phyloP scores from a whole-genome alignment of 1,140 invertebrate species.

The Anastrepha obliqua region DNA sequence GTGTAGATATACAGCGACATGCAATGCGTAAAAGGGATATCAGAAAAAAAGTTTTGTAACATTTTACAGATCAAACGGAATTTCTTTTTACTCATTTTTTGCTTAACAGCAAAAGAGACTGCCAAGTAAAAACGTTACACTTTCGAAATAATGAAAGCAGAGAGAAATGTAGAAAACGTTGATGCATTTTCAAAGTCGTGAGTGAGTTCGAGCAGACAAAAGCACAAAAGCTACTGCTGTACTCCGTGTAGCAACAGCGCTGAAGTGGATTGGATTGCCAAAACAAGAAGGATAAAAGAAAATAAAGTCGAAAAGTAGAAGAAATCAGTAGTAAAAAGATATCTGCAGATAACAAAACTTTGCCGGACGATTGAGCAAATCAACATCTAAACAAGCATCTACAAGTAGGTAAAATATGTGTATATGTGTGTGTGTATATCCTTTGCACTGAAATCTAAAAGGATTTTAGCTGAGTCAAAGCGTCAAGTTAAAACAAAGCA shows the following conservation, averaged over 20 bases:
- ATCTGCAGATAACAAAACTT: slow-evolving; percentile 24
- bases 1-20: not conserved
- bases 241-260: not conserved
- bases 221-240: not conserved
- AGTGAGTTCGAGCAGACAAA: not conserved
- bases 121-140: slow-evolving; percentile 10
- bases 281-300: not conserved
- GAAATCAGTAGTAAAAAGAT: not conserved
- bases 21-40: not conserved
- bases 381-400: not conserved
- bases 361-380: slow-evolving; percentile 20
- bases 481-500: slow-evolving; percentile 13
- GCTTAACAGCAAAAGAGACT: not conserved
- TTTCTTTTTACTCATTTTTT: not conserved
- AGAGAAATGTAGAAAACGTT: not conserved
- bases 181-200: slow-evolving; percentile 38
- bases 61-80: not conserved
- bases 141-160: slow-evolving; percentile 3
- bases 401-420: not conserved
- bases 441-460: not conserved
- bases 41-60: not conserved
- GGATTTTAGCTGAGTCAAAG: not conserved
- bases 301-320: not conserved
- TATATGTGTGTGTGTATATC: not conserved
- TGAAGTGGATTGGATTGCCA: slow-evolving; percentile 1